Evolutionary conservation across 2,797 vertebrate genomes (phyloP).

Genomic region (Emys orbicularis): DNA sequence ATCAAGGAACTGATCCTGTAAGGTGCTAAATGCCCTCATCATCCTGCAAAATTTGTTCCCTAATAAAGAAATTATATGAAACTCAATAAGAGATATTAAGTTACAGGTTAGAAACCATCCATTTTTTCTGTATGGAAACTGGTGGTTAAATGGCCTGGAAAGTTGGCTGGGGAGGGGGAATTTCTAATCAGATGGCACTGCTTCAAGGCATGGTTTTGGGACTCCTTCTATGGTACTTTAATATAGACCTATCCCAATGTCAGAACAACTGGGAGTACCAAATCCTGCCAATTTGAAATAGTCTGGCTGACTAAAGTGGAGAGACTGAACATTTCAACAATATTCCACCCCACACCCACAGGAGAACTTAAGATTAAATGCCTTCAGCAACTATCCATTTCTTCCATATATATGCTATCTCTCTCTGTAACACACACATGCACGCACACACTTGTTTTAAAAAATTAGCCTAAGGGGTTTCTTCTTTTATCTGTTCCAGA

Average conservation of each 20-base stretch:
- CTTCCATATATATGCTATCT: neutral
- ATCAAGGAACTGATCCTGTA: neutral
- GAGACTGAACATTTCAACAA: neutral
- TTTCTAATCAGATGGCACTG: neutral
- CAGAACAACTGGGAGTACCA: neutral
- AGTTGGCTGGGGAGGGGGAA: neutral
- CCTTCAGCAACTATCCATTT: neutral
- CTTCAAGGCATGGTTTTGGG: neutral
- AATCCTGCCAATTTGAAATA: neutral
- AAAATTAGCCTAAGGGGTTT: neutral
- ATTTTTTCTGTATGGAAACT: neutral
- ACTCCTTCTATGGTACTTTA: neutral
- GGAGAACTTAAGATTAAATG: fast-evolving
- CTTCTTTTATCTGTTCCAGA: neutral
- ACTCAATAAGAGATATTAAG: neutral
- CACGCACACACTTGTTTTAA: too few relatives aligned
- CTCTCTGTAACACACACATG: neutral
- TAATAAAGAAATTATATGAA: neutral
- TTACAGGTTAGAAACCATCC: neutral
- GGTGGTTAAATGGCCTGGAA: neutral
- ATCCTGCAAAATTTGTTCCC: neutral
- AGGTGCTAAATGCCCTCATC: neutral
- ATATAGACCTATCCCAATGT: neutral
- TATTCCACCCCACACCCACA: fast-evolving
- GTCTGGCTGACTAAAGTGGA: neutral